Base-by-base conservation (phyloP, 2,888 invertebrate species). In the Ophion obscuratus region DNA sequence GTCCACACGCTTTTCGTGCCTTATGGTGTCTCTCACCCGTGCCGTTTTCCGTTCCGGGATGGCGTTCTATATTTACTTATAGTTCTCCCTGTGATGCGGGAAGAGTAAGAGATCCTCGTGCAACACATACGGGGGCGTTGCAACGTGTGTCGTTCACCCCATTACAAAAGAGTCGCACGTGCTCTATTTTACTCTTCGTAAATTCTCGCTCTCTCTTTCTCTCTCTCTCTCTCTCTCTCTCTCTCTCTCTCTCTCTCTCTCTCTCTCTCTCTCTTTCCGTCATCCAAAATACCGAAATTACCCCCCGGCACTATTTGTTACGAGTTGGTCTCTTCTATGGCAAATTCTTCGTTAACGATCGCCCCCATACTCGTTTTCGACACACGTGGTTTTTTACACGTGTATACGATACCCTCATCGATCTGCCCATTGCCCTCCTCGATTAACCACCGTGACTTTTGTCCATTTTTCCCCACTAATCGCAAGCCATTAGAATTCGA, bases 61-160 rank as follows among this genome's bases (percentile, higher is more conserved):
- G 85, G 85, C 87, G 86, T 87, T 90, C 90, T 90, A 90, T 90
- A 90, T 90, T 90, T 89, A 90, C 88, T 87, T 57, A 53, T 71
- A 71, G 70, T 36, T 78, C 68, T 75, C 67, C 20, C 31, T 20
- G 61, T 24, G 64, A 75, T 82, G 81, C 75, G 75, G 81, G 83
- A 27, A 57, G 27, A 53, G 36, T 73, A 57, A 64, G 53, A 53
- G 57, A 67, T 74, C 40, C 64, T 59, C 77, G 59, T 76, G 76
- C 40, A 62, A 66, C 14, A 61, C 36, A 76, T 20, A 73, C 64
- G 77, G 76, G 67, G 81, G 61, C 78, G 88, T 86, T 76, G 75
- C 85, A 76, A 82, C 83, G 83, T 76, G 83, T 79, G 87, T 83
- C 88, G 84, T 88, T 88, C 88, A 88, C 88, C 88, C 88, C 87